A percentile compares a stretch with the other conserved stretches of the same genome.
These are phyloP conservation scores for Phaethornis superciliosus DNA, from an alignment of 2,113 vertebrate species.

Conservation along the genomic window DNA sequence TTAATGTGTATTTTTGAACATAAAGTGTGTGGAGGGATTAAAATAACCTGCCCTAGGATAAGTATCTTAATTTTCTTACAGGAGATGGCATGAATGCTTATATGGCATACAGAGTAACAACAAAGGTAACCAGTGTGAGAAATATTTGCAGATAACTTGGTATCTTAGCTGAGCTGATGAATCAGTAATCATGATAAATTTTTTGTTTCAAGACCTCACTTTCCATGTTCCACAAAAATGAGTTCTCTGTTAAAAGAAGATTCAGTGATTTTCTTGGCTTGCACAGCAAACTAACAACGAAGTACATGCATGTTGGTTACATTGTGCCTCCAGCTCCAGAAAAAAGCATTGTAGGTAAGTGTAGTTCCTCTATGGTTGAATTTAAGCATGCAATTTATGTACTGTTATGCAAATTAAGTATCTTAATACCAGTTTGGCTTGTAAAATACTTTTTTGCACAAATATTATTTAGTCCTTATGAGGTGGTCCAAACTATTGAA, in stretches of 20 bases:
- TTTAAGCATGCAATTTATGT: background rate
- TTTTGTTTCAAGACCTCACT: conserved; percentile 84
- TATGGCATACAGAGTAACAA: conserved; percentile 97
- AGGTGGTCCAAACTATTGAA: background rate
- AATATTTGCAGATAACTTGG: background rate
- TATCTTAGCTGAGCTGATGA: background rate
- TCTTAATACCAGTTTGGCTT: background rate
- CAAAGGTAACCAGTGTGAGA: conserved; percentile 80
- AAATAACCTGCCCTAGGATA: background rate
- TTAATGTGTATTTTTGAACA: background rate
- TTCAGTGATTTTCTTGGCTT: conserved; percentile 98
- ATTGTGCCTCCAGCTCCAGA: conserved; percentile 98
- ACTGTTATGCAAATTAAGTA: background rate
- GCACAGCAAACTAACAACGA: conserved; percentile 94
- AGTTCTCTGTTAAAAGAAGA: conserved; percentile 93
- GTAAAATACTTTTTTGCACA: background rate
- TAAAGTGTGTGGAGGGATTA: background rate
- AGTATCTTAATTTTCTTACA: conserved; percentile 66
- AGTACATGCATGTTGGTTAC: conserved; percentile 94
- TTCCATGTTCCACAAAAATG: conserved; percentile 85
- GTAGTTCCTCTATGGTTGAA: background rate
- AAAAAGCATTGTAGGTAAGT: conserved; percentile 98
- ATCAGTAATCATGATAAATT: background rate
- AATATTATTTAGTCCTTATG: background rate
- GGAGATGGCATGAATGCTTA: conserved; percentile 98